Percentiles rank a stretch among this genome's conserved stretches.
phyloP scores from a whole-genome alignment of 2,888 invertebrate species.

The Notodonta ziczac region DNA sequence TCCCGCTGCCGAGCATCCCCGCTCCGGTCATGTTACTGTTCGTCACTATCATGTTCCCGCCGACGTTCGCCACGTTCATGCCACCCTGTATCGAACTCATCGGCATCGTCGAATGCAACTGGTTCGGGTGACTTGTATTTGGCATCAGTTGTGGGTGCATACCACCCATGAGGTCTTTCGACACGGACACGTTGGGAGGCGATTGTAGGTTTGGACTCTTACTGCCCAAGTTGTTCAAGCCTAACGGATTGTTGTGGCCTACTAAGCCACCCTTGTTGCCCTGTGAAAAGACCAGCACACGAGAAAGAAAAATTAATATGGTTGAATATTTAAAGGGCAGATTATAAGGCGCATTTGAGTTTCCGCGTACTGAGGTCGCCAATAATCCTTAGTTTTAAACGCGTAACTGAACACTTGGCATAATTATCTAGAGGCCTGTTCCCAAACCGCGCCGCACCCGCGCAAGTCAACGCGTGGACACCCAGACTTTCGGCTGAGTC shows the following conservation, averaged over 20 bases:
- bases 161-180: slow-evolving; percentile 91
- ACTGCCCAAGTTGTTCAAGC: slow-evolving; percentile 90
- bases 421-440: too few species aligned
- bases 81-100: slow-evolving; percentile 90
- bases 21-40: slow-evolving; percentile 89
- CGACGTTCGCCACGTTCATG: slow-evolving; percentile 87
- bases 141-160: slow-evolving; percentile 89
- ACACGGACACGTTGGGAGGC: slow-evolving; percentile 92
- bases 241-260: slow-evolving; percentile 89
- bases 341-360: background rate
- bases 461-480: too few species aligned
- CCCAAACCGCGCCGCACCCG: too few species aligned
- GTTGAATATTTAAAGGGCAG: background rate
- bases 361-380: too few species aligned
- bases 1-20: slow-evolving; percentile 89
- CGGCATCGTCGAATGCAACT: slow-evolving; percentile 84
- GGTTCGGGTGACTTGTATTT: slow-evolving; percentile 89
- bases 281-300: slow-evolving; percentile 83
- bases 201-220: slow-evolving; percentile 94
- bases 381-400: too few species aligned
- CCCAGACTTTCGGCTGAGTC: too few species aligned
- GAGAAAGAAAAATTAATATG: slow-evolving; percentile 65
- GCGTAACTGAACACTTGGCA: too few species aligned
- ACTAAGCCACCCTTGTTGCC: slow-evolving; percentile 88
- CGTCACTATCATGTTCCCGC: slow-evolving; percentile 91